A percentile compares a stretch with the other conserved stretches of the same genome.
phyloP scores from a whole-genome alignment of 2,797 vertebrate species.

The Danio tinwini region DNA sequence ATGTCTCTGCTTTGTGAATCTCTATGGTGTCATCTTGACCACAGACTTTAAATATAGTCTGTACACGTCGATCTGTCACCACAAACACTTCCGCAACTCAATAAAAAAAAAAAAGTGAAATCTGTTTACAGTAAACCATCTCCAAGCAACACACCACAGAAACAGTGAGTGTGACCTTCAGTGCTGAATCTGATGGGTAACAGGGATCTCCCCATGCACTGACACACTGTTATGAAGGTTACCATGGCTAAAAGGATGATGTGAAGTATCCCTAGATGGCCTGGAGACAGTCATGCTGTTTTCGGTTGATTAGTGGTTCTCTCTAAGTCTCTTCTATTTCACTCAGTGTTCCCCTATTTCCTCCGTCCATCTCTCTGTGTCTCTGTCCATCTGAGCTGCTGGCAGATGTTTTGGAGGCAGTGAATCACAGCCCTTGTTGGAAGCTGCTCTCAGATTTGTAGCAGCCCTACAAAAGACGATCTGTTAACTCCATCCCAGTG shows the following conservation, averaged over 20 bases:
- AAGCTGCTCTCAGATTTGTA: conserved; percentile 12
- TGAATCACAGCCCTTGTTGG: conserved; percentile 56
- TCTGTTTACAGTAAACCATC: conserved; percentile 60
- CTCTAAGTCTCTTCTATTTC: background rate
- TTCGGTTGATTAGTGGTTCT: conserved; percentile 30
- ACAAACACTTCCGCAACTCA: background rate
- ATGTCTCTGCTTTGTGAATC: background rate
- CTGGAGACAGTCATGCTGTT: conserved; percentile 23
- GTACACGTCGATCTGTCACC: background rate
- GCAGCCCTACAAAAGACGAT: conserved; percentile 38
- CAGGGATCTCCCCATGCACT: conserved; percentile 45
- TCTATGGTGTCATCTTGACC: background rate
- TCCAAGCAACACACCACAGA: conserved; percentile 46
- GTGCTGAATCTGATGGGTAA: conserved; percentile 16
- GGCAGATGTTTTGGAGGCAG: conserved; percentile 41
- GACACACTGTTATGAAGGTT: conserved; percentile 57
- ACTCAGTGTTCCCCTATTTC: background rate
- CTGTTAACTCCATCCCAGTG: conserved; percentile 37
- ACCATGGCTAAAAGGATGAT: conserved; percentile 41
- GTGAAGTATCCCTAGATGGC: conserved; percentile 19
- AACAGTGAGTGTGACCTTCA: conserved; percentile 25
- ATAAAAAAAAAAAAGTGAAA: background rate
- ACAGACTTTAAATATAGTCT: conserved; percentile 12
- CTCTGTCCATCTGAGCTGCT: conserved; percentile 43
- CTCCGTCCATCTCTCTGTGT: conserved; percentile 3